Conservation (phyloP, 2,888 invertebrate genomes). For the Drosophila kokeensis region DNA sequence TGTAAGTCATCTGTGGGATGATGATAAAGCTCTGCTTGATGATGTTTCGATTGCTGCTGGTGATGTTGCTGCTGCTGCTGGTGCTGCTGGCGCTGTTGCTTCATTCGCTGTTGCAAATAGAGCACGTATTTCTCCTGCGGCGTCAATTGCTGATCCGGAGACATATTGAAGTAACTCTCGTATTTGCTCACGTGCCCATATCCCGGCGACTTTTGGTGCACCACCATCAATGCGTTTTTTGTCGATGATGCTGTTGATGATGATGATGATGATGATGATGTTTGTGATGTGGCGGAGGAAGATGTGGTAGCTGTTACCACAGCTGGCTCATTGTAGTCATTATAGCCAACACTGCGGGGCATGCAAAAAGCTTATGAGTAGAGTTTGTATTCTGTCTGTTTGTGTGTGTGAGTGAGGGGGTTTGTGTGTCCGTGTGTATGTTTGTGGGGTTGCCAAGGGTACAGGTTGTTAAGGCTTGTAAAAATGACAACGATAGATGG, state of each 20-base stretch:
- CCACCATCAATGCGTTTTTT: conserved; percentile 58
- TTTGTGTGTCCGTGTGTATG: not conserved
- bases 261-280: conserved; percentile 37
- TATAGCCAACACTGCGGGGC: conserved; percentile 69
- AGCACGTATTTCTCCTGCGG: conserved; percentile 84
- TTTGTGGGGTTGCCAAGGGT: not conserved
- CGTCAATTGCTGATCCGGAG: conserved; percentile 77
- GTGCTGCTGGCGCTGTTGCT: conserved; percentile 58
- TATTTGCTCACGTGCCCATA: conserved; percentile 62
- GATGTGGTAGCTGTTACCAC: conserved; percentile 31
- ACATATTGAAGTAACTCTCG: conserved; percentile 70
- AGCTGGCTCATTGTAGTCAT: conserved; percentile 64
- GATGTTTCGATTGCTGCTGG: conserved; percentile 45
- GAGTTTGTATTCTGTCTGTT: conserved; percentile 4
- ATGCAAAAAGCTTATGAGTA: conserved; percentile 52
- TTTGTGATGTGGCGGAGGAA: conserved; percentile 19
- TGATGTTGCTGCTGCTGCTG: conserved; percentile 47
- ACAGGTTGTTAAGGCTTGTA: conserved; percentile 40
- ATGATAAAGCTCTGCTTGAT: conserved; percentile 47
- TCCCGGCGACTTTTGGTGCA: conserved; percentile 62
- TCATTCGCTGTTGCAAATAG: conserved; percentile 83
- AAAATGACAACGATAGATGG: conserved; percentile 14
- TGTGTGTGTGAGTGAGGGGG: not conserved
- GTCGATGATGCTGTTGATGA: conserved; percentile 33
- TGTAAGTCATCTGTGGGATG: conserved; percentile 61